Conservation (phyloP, 2,797 vertebrate species). For the Siniperca scherzeri region DNA sequence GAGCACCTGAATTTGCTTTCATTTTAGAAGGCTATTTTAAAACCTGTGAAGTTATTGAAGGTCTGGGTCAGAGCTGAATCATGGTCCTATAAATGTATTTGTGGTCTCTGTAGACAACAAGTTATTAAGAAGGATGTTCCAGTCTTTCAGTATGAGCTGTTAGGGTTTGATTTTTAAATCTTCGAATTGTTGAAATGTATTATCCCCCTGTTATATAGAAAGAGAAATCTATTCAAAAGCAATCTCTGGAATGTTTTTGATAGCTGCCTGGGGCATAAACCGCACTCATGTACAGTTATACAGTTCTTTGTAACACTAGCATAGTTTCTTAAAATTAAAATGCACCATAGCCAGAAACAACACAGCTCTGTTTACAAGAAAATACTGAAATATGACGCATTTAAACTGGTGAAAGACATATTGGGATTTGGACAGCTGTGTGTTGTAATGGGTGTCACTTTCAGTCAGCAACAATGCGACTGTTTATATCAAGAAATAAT, state of each 20-base stretch:
- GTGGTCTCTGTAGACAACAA: constrained; percentile 3
- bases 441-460: constrained; percentile 6
- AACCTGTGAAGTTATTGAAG: constrained; percentile 26
- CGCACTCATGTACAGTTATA: constrained; percentile 50
- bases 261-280: constrained; percentile 52
- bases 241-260: constrained; percentile 64
- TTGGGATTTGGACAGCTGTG: constrained; percentile 33
- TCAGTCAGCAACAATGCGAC: constrained; percentile 18
- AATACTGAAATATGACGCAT: constrained; percentile 41
- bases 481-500: constrained; percentile 23
- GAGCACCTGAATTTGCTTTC: constrained; percentile 39
- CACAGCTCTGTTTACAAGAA: constrained; percentile 31
- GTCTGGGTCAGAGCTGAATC: constrained; percentile 3
- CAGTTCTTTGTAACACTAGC: constrained; percentile 30
- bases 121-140: constrained; percentile 21
- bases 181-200: not conserved
- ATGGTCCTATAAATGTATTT: constrained; percentile 3
- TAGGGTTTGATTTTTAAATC: constrained; percentile 31
- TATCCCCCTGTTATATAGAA: constrained; percentile 18
- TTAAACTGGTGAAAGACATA: constrained; percentile 39
- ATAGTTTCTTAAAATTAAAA: constrained; percentile 46
- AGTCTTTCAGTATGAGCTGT: not conserved
- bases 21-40: constrained; percentile 36
- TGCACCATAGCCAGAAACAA: constrained; percentile 56
- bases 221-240: constrained; percentile 32